Evolutionary conservation across 2,888 invertebrate species (phyloP).

Genomic region (Leptinotarsa tumamoca): DNA sequence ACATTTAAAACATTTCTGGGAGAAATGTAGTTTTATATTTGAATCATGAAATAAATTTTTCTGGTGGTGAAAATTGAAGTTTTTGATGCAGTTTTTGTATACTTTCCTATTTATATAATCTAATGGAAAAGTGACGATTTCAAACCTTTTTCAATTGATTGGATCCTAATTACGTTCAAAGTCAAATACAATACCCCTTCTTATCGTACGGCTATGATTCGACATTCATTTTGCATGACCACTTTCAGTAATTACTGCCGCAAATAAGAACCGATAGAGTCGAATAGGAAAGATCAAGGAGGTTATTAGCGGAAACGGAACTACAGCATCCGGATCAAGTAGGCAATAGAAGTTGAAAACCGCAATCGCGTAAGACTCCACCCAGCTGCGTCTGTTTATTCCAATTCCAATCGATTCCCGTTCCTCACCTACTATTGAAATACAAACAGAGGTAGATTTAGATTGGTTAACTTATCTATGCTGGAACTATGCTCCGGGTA

Average conservation of each 20-base stretch:
- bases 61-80: no score
- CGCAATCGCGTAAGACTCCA: constrained; percentile 33
- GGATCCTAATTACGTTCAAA: background rate
- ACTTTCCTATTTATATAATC: no score
- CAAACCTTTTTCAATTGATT: no score
- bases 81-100: no score
- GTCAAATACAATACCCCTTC: background rate
- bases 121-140: no score
- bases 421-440: background rate
- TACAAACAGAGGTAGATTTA: background rate
- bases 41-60: no score
- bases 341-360: constrained; percentile 33
- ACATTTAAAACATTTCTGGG: no score
- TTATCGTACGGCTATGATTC: background rate
- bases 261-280: constrained; percentile 1
- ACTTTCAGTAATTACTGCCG: constrained; percentile 28
- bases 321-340: constrained; percentile 43
- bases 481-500: no score
- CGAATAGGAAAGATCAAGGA: constrained; percentile 33
- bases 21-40: no score
- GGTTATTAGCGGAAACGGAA: constrained; percentile 45
- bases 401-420: constrained; percentile 20
- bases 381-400: constrained; percentile 31
- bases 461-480: background rate
- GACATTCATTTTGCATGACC: background rate